Evolutionary conservation across 2,113 vertebrate species (phyloP).

Genomic region (Pterocles burchelli): DNA sequence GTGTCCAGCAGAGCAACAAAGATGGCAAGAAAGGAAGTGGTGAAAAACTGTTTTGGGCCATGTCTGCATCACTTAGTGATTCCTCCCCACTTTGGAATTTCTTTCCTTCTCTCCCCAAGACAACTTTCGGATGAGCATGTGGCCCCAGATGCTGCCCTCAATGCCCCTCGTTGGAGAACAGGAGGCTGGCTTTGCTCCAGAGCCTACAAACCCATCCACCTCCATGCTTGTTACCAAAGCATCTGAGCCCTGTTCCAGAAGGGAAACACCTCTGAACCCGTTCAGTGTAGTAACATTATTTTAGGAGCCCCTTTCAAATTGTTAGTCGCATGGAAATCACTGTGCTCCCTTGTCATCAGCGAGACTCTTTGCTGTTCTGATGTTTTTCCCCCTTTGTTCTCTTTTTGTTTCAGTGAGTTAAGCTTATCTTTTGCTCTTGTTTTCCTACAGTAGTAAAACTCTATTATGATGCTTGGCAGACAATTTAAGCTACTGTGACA

Average conservation of each 20-base stretch:
- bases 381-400: slow-evolving; percentile 21
- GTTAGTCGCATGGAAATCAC: slow-evolving; percentile 41
- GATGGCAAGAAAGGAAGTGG: neutral
- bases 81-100: neutral
- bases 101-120: neutral
- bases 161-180: neutral
- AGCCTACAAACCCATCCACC: neutral
- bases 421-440: slow-evolving; percentile 71
- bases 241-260: neutral
- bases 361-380: neutral
- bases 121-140: neutral
- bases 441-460: slow-evolving; percentile 70
- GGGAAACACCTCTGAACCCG: neutral
- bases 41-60: neutral
- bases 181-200: neutral
- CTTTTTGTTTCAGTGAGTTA: slow-evolving; percentile 63
- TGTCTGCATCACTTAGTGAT: neutral
- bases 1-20: neutral
- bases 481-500: slow-evolving; percentile 71
- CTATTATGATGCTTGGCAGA: slow-evolving; percentile 65
- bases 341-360: neutral
- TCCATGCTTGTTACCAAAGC: neutral
- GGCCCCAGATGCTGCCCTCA: neutral
- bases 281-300: slow-evolving; percentile 31
- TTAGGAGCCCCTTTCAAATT: slow-evolving; percentile 15